Evolutionary conservation across 2,888 invertebrate genomes (phyloP).

Genomic region (Theodoxus fluviatilis): DNA sequence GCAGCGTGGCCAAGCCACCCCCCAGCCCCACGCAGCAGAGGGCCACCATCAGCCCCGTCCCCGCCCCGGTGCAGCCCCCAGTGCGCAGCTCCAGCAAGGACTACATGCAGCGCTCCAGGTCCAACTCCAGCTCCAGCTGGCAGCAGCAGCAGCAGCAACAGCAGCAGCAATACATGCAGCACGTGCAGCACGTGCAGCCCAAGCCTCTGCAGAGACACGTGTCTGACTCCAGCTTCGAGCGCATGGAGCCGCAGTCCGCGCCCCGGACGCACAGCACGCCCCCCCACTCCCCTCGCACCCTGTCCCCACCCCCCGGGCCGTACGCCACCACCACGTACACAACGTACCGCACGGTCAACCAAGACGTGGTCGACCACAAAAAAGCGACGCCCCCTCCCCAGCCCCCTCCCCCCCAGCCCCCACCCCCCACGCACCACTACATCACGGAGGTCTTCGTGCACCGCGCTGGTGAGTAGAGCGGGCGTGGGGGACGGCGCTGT

Average conservation of each 20-base stretch:
- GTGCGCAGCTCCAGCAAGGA: conserved; percentile 51
- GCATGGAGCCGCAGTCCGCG: conserved; percentile 29
- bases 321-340: conserved; percentile 42
- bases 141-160: conserved; percentile 32
- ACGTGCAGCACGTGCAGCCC: too few species aligned
- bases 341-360: conserved; percentile 44
- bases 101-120: conserved; percentile 50
- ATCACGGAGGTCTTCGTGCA: conserved; percentile 57
- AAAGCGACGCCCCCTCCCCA: neutral
- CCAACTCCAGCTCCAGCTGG: conserved; percentile 43
- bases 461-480: conserved; percentile 38
- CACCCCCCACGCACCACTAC: conserved; percentile 47
- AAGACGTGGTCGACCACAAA: conserved; percentile 33
- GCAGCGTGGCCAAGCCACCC: conserved; percentile 44
- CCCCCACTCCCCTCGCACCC: conserved; percentile 33
- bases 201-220: conserved; percentile 40
- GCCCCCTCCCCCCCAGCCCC: conserved; percentile 31
- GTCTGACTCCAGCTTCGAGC: neutral
- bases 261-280: conserved; percentile 34
- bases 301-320: conserved; percentile 37
- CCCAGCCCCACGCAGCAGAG: conserved; percentile 47
- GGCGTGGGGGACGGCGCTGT: neutral
- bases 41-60: conserved; percentile 35
- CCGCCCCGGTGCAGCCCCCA: conserved; percentile 36
- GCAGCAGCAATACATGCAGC: conserved; percentile 24